These are phyloP conservation scores for Micrasema longulum DNA, from an alignment of 1,140 invertebrate genomes.

Conservation along the genomic window DNA sequence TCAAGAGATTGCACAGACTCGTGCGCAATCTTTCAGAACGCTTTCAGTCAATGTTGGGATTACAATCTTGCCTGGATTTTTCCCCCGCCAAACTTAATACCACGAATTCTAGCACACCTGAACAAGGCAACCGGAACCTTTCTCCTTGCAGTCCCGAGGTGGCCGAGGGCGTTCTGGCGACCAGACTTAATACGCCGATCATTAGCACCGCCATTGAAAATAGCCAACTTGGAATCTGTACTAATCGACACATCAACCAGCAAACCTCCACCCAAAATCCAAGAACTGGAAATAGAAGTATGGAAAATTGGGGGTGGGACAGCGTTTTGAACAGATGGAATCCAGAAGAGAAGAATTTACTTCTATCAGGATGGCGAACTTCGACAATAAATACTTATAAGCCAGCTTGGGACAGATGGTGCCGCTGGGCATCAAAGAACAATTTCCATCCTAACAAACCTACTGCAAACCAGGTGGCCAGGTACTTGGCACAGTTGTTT, in stretches of 20 bases:
- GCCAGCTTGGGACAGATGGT: not conserved
- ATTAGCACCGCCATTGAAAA: conserved; percentile 13
- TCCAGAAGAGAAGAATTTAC: not conserved
- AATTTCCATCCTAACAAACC: conserved; percentile 51
- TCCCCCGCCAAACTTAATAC: not conserved
- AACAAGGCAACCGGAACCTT: not conserved
- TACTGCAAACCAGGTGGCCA: conserved; percentile 27
- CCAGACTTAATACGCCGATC: not conserved
- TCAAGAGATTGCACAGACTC: conserved; percentile 53
- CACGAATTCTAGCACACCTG: not conserved
- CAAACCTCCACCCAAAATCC: not conserved
- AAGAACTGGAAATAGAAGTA: conserved; percentile 16
- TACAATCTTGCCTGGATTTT: not conserved
- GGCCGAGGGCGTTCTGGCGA: not conserved
- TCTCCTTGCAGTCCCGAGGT: not conserved
- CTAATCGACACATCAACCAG: not conserved
- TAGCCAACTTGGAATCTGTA: not conserved
- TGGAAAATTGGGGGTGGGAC: conserved; percentile 4
- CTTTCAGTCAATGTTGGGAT: not conserved
- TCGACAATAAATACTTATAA: conserved; percentile 1
- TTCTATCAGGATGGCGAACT: not conserved
- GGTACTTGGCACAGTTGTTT: conserved; percentile 17
- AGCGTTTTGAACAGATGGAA: not conserved
- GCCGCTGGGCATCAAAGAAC: not conserved
- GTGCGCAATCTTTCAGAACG: conserved; percentile 46